Percentiles rank a stretch among this genome's conserved stretches.
phyloP scores from a whole-genome alignment of 1,140 invertebrate genomes.

The Diachasma alloeum region DNA sequence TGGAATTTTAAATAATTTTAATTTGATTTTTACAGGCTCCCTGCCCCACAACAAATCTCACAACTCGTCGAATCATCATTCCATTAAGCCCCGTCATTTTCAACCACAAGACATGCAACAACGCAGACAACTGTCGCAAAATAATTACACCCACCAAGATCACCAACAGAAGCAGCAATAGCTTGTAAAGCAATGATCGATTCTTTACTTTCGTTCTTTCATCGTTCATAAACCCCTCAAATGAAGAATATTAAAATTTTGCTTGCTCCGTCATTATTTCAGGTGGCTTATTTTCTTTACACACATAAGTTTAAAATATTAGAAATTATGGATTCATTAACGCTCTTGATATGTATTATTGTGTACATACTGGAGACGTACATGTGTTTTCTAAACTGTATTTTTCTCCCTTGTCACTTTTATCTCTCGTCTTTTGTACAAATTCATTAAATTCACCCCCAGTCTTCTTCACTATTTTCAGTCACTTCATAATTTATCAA shows the following conservation, averaged over 20 bases:
- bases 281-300: background rate
- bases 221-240: background rate
- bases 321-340: background rate
- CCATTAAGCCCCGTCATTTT: slow-evolving; percentile 57
- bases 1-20: slow-evolving; percentile 5
- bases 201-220: background rate
- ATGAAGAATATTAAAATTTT: background rate
- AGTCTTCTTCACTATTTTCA: background rate
- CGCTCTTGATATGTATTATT: slow-evolving; percentile 18
- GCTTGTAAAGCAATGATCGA: slow-evolving; percentile 29
- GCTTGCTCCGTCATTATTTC: background rate
- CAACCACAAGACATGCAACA: slow-evolving; percentile 50
- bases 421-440: slow-evolving; percentile 22
- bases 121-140: slow-evolving; percentile 52
- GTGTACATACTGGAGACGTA: slow-evolving; percentile 32
- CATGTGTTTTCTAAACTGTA: slow-evolving; percentile 18
- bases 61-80: slow-evolving; percentile 61
- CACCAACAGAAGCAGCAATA: slow-evolving; percentile 49
- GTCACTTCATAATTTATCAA: background rate
- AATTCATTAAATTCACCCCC: background rate
- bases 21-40: slow-evolving; percentile 49
- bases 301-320: background rate
- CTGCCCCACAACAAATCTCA: slow-evolving; percentile 55
- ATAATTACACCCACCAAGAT: slow-evolving; percentile 43
- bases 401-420: background rate